Evolutionary conservation across 2,888 invertebrate genomes (phyloP).

Genomic region (Eupsilia transversa): DNA sequence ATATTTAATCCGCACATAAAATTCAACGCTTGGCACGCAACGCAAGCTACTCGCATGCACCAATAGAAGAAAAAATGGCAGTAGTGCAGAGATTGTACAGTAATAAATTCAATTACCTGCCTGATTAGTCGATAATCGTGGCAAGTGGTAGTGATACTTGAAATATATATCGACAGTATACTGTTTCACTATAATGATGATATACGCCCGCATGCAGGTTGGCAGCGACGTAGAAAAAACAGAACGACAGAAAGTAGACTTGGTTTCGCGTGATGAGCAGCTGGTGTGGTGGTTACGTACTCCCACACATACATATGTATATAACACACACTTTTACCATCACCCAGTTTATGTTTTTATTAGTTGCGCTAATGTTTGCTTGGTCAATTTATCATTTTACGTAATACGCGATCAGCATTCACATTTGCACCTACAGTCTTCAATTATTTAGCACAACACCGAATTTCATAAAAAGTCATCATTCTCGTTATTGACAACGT

Average conservation of each 20-base stretch:
- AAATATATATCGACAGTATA: slow-evolving; percentile 57
- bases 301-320: slow-evolving; percentile 21
- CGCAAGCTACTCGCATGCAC: slow-evolving; percentile 19
- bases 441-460: slow-evolving; percentile 37
- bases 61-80: slow-evolving; percentile 46
- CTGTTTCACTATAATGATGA: slow-evolving; percentile 61
- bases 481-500: slow-evolving; percentile 32
- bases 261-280: slow-evolving; percentile 39
- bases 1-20: slow-evolving; percentile 10
- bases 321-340: slow-evolving; percentile 58
- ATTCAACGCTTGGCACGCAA: slow-evolving; percentile 18
- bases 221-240: slow-evolving; percentile 39
- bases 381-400: slow-evolving; percentile 56
- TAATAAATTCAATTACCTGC: slow-evolving; percentile 60
- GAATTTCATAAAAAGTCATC: slow-evolving; percentile 33
- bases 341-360: slow-evolving; percentile 55
- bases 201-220: slow-evolving; percentile 41
- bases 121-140: slow-evolving; percentile 59
- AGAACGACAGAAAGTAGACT: slow-evolving; percentile 57
- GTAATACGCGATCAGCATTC: slow-evolving; percentile 54
- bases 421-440: slow-evolving; percentile 46
- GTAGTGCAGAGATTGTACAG: slow-evolving; percentile 27
- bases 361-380: slow-evolving; percentile 46
- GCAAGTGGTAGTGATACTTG: slow-evolving; percentile 56
- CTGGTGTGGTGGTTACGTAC: slow-evolving; percentile 24